A percentile compares a stretch with the other conserved stretches of the same genome.
Conservation (phyloP, 2,113 vertebrate species). For the Carollia perspicillata region DNA sequence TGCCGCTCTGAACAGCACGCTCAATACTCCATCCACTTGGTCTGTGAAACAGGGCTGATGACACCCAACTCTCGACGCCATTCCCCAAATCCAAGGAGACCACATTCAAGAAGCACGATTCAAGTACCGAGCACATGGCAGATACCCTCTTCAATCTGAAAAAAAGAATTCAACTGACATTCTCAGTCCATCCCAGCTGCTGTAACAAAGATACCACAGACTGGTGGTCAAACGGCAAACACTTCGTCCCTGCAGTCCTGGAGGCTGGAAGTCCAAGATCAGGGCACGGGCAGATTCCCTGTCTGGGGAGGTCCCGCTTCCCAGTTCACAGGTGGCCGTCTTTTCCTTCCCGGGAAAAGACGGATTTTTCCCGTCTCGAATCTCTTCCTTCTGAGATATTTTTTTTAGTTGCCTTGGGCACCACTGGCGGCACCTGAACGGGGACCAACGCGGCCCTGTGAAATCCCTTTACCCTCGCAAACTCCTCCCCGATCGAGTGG, state of each 20-base stretch:
- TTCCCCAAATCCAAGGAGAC: not conserved
- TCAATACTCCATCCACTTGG: fast-evolving
- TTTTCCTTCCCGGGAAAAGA: no score
- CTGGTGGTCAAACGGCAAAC: not conserved
- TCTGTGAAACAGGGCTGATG: fast-evolving
- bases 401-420: not conserved
- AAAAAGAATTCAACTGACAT: no score
- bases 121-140: not conserved
- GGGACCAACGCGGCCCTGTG: fast-evolving
- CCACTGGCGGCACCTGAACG: fast-evolving
- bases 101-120: not conserved
- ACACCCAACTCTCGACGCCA: no score
- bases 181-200: not conserved
- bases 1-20: fast-evolving
- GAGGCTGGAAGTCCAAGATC: not conserved
- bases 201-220: fast-evolving
- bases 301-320: not conserved
- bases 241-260: no score
- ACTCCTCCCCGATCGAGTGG: no score
- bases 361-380: no score
- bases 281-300: not conserved
- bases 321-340: not conserved
- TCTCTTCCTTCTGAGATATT: not conserved
- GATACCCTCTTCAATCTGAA: not conserved
- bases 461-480: not conserved